Percentiles rank a stretch among this genome's conserved stretches.
Evolutionary conservation across 1,140 invertebrate genomes (phyloP).

Genomic region (Pygmarrhopalites habei): DNA sequence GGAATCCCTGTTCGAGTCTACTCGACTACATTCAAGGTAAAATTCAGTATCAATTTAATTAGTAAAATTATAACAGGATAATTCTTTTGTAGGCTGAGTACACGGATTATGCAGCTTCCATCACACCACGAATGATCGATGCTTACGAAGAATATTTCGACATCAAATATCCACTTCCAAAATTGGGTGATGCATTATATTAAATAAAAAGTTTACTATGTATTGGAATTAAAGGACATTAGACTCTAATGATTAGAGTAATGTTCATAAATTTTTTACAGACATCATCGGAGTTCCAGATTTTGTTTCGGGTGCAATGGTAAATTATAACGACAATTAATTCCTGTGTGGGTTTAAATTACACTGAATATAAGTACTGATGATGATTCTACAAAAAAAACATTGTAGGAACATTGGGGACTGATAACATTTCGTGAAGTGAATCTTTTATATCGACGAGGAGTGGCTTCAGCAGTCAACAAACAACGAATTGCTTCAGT

Average conservation of each 20-base stretch:
- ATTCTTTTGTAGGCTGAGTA: conserved; percentile 45
- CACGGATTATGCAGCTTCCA: conserved; percentile 67
- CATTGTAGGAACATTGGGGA: conserved; percentile 52
- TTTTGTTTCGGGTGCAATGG: conserved; percentile 91
- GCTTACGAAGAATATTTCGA: conserved; percentile 82
- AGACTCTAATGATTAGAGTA: too few relatives aligned
- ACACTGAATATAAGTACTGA: too few relatives aligned
- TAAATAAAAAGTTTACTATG: too few relatives aligned
- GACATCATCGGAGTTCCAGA: conserved; percentile 91
- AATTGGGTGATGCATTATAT: conserved; percentile 56
- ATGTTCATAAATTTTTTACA: too few relatives aligned
- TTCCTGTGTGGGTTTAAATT: too few relatives aligned
- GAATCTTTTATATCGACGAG: conserved; percentile 64
- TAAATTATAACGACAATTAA: conserved; percentile 69
- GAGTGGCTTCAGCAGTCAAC: conserved; percentile 60
- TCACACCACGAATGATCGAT: conserved; percentile 69
- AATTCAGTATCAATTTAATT: neutral
- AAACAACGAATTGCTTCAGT: conserved; percentile 57
- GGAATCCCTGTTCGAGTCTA: conserved; percentile 61
- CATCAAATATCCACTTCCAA: conserved; percentile 76
- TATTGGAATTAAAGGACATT: conserved; percentile 6
- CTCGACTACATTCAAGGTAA: conserved; percentile 61
- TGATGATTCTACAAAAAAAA: too few relatives aligned
- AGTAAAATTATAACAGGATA: too few relatives aligned
- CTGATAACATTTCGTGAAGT: conserved; percentile 76